Base-by-base conservation (phyloP, 2,113 vertebrate species). In the Orcinus orca region DNA sequence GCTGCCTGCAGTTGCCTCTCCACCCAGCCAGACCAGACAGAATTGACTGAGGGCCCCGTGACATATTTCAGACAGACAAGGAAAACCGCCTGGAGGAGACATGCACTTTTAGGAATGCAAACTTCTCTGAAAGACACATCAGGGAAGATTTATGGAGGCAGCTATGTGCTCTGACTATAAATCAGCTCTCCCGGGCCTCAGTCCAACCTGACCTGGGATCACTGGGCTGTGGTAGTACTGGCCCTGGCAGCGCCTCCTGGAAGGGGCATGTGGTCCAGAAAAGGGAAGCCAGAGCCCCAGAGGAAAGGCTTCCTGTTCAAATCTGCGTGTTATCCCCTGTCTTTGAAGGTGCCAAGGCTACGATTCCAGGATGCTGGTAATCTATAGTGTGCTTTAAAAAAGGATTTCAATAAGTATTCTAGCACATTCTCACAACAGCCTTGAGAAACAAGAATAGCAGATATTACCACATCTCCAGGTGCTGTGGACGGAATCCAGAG, bases 51-150 rank as follows among this genome's bases (percentile, higher is more conserved):
- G 29, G 70, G 3, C 4, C 47, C 55, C 1, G 18, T 26, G 29
- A 47, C 83, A 74, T 47, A 83, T 90, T 96, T 96, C 88, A 95
- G 79, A 82, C 1, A 20, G 89, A 88, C 90, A 94, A 90, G 73
- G n/a, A 79, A 98, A 97, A 95, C 25, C 0, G 5, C 97, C 93
- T 91, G 70, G 21, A 97, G 95, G 89, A 96, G 92, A 97, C 77
- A 90, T 15, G 70, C 36, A 91, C 90, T 94, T 89, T 93, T 5
- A 93, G 95, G 62, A 88, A 92, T 17, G 33, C 55, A 97, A 95
- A 97, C 62, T 31, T 58, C 77, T 86, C 81, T 2, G 1, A 94
- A 93, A 90, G 67, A 67, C 95, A 95, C 1, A 4, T 68, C 3
- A 6, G 62, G 14, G 83, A 86, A 82, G 96, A 90, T 76, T 50